phyloP scores from a whole-genome alignment of 2,888 invertebrate species.

The Epistrophe eligans region DNA sequence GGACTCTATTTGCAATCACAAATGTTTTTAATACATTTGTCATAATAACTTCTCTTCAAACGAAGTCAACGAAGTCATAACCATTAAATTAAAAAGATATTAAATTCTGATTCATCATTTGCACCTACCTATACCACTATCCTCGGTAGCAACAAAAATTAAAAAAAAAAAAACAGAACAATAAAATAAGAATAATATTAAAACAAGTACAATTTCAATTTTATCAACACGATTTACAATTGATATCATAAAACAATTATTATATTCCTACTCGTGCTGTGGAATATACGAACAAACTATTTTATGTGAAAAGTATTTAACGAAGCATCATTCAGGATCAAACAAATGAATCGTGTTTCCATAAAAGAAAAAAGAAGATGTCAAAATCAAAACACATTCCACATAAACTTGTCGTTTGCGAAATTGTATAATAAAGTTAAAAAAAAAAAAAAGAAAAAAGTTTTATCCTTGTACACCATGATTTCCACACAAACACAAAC shows the following conservation, averaged over 20 bases:
- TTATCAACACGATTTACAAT: slow-evolving; percentile 6
- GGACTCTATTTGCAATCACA: too few species aligned
- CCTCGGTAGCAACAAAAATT: background rate
- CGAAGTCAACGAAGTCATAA: background rate
- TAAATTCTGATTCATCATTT: background rate
- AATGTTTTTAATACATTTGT: too few species aligned
- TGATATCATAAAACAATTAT: slow-evolving; percentile 2
- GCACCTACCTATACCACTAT: background rate
- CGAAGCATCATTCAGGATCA: slow-evolving; percentile 3
- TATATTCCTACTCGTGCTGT: background rate
- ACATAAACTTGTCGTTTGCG: background rate
- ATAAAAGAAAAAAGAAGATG: background rate
- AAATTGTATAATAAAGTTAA: background rate
- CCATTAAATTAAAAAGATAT: background rate
- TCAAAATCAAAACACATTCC: slow-evolving; percentile 22
- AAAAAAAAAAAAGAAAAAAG: background rate
- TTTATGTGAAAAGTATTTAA: slow-evolving; percentile 4
- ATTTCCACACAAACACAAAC: background rate
- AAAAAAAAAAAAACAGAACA: background rate
- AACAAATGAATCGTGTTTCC: slow-evolving; percentile 8
- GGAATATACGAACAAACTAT: background rate
- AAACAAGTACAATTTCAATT: background rate
- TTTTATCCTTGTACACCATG: background rate
- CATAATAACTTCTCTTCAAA: too few species aligned
- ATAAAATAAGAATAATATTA: background rate